These are phyloP conservation scores for Leptoteleia sp. DNA, from an alignment of 1,140 invertebrate species.

Conservation along the genomic window DNA sequence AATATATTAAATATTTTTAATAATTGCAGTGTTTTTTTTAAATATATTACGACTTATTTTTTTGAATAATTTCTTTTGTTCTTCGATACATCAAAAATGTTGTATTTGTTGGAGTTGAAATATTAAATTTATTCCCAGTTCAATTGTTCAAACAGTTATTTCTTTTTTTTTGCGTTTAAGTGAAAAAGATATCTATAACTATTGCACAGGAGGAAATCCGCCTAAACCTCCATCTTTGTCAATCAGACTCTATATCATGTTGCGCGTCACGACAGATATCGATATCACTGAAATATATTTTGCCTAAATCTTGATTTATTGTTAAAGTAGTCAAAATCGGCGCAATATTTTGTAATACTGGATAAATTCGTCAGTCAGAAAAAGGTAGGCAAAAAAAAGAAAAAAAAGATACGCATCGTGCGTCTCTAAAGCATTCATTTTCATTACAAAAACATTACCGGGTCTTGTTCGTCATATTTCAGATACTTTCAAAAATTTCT, in stretches of 20 bases:
- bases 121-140: too few species aligned
- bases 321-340: slow-evolving; percentile 60
- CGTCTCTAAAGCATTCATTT: slow-evolving; percentile 54
- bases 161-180: neutral
- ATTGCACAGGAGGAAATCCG: slow-evolving; percentile 30
- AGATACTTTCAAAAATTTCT: slow-evolving; percentile 17
- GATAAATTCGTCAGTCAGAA: slow-evolving; percentile 57
- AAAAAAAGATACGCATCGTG: slow-evolving; percentile 44
- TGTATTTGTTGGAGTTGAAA: too few species aligned
- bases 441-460: slow-evolving; percentile 55
- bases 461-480: slow-evolving; percentile 47
- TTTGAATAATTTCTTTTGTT: too few species aligned
- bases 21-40: too few species aligned
- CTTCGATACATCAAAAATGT: too few species aligned
- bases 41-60: too few species aligned
- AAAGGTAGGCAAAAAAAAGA: slow-evolving; percentile 56
- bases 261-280: slow-evolving; percentile 54
- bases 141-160: too few species aligned
- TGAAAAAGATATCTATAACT: slow-evolving; percentile 4
- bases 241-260: slow-evolving; percentile 66
- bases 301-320: slow-evolving; percentile 63
- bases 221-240: slow-evolving; percentile 62
- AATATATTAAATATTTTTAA: too few species aligned
- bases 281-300: slow-evolving; percentile 62
- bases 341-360: slow-evolving; percentile 64